phyloP scores from a whole-genome alignment of 2,113 vertebrate species.

The Beaufortia kweichowensis region DNA sequence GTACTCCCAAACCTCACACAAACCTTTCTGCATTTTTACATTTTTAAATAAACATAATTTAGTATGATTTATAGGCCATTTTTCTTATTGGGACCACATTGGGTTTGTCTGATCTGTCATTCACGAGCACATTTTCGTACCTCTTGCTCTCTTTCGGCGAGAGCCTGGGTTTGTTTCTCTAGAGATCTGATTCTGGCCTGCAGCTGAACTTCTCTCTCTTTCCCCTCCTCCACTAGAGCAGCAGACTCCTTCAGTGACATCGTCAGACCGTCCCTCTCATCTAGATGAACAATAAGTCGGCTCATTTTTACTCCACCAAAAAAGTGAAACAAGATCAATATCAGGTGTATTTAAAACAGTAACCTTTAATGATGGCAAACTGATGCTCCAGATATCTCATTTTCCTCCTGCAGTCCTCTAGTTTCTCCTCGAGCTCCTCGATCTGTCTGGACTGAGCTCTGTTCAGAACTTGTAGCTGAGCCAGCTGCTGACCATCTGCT shows the following conservation, averaged over 20 bases:
- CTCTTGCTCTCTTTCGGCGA: slow-evolving; percentile 79
- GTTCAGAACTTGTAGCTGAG: slow-evolving; percentile 89
- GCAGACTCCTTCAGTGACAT: slow-evolving; percentile 85
- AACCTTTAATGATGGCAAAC: slow-evolving; percentile 88
- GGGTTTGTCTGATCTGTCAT: too few species aligned
- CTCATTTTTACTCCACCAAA: too few species aligned
- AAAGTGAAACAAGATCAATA: slow-evolving; percentile 9
- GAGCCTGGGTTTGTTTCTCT: slow-evolving; percentile 81
- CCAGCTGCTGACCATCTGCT: slow-evolving; percentile 81
- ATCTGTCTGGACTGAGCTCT: slow-evolving; percentile 88
- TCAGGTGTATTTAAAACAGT: background rate
- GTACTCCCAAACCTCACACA: too few species aligned
- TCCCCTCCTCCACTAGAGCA: slow-evolving; percentile 80
- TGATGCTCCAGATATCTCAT: slow-evolving; percentile 91
- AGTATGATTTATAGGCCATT: too few species aligned
- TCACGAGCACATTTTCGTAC: too few species aligned
- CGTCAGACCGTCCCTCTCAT: slow-evolving; percentile 88
- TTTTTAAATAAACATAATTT: too few species aligned
- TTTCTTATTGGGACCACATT: too few species aligned
- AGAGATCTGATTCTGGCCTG: slow-evolving; percentile 82
- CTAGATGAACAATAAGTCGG: slow-evolving; percentile 72
- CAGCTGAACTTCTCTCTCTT: slow-evolving; percentile 82
- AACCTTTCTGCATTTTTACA: too few species aligned
- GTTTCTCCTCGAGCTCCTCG: slow-evolving; percentile 83
- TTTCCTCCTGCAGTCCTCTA: slow-evolving; percentile 86